Evolutionary conservation across 2,113 vertebrate species (phyloP).

Genomic region (Vidua chalybeata): DNA sequence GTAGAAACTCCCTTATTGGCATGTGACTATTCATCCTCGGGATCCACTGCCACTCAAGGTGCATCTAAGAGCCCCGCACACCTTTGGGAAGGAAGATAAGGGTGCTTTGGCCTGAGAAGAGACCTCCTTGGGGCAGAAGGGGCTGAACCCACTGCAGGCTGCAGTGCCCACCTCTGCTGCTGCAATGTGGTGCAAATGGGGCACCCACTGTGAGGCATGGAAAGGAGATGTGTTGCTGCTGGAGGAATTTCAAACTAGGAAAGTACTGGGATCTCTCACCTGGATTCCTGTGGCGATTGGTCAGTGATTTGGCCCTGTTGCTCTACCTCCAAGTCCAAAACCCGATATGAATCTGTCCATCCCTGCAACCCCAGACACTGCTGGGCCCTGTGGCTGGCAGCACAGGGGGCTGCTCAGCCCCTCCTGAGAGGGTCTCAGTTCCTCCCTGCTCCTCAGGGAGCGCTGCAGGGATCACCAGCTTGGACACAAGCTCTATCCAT

Average conservation of each 20-base stretch:
- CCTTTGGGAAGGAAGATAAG: not conserved
- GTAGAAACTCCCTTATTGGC: not conserved
- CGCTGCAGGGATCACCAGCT: not conserved
- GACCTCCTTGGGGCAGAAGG: not conserved
- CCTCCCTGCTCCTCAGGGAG: not conserved
- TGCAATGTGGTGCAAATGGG: not conserved
- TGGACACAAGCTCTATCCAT: not conserved
- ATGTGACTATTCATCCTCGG: not conserved
- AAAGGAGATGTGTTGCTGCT: not conserved
- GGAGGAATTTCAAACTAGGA: not conserved
- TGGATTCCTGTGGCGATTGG: not conserved
- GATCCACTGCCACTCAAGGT: not conserved
- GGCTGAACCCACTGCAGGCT: not conserved
- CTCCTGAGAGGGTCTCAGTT: not conserved
- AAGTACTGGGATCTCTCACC: not conserved
- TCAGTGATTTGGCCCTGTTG: not conserved
- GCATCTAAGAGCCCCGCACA: not conserved
- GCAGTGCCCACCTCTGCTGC: not conserved
- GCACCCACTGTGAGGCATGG: not conserved
- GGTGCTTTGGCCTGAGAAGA: not conserved
- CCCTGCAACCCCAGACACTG: not conserved
- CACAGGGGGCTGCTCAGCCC: not conserved
- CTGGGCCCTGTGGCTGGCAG: not conserved
- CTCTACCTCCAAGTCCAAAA: not conserved
- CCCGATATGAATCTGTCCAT: accelerated